These are phyloP conservation scores for Pyrocephalus nanus DNA, from an alignment of 2,797 vertebrate species.

Conservation along the genomic window DNA sequence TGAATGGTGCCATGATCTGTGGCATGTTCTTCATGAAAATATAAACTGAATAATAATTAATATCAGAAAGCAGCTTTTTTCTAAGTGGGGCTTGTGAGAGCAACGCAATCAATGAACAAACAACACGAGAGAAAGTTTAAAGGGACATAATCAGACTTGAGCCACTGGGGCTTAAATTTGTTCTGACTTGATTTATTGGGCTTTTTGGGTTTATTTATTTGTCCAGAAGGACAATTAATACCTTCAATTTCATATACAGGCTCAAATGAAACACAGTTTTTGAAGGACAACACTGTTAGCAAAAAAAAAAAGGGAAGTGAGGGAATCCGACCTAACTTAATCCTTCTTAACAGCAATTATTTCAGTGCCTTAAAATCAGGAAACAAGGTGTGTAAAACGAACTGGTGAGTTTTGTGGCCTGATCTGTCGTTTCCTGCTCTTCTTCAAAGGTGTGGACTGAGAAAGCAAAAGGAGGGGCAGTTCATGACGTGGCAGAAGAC, in stretches of 20 bases:
- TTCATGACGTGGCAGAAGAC: slow-evolving; percentile 68
- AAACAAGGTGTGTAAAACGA: neutral
- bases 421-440: neutral
- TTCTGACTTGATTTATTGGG: neutral
- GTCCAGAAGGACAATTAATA: neutral
- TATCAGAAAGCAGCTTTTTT: neutral
- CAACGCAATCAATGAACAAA: neutral
- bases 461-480: slow-evolving; percentile 81
- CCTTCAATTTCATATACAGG: neutral
- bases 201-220: neutral
- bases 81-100: neutral
- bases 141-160: neutral
- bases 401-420: neutral
- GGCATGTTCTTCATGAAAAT: neutral
- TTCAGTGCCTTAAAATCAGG: neutral
- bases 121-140: neutral
- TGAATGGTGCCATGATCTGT: neutral
- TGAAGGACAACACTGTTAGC: neutral
- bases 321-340: neutral
- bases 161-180: neutral
- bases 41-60: neutral
- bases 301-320: neutral
- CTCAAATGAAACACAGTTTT: neutral
- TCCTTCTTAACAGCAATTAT: neutral
- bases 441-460: slow-evolving; percentile 84